phyloP scores from a whole-genome alignment of 2,113 vertebrate species.

The Apus apus region DNA sequence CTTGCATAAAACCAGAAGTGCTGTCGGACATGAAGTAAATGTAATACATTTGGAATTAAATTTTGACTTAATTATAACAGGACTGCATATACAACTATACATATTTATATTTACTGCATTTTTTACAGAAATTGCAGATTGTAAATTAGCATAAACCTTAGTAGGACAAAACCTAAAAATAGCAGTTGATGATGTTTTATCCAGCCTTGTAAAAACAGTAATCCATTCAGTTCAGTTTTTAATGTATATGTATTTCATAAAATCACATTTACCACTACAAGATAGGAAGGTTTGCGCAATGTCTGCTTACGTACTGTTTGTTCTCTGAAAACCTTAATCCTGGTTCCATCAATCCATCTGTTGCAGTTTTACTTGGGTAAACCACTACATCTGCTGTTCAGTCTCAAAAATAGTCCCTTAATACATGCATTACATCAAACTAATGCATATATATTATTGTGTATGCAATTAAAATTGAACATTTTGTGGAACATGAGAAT shows the following conservation, averaged over 20 bases:
- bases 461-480: not conserved
- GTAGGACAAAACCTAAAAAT: not conserved
- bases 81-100: not conserved
- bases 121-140: not conserved
- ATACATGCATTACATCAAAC: not conserved
- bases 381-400: not conserved
- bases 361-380: not conserved
- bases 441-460: not conserved
- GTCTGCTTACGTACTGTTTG: not conserved
- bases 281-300: not conserved
- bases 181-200: not conserved
- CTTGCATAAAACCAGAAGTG: not conserved
- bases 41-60: not conserved
- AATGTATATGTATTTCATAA: not conserved
- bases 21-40: not conserved
- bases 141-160: too few species aligned
- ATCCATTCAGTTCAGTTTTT: not conserved
- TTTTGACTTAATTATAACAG: not conserved
- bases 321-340: not conserved
- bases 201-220: not conserved
- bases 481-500: not conserved
- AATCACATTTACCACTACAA: not conserved
- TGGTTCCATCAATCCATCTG: not conserved
- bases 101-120: not conserved
- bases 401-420: not conserved